Percentiles rank a stretch among this genome's conserved stretches.
Conservation (phyloP, 2,888 invertebrate genomes). For the Syrphus vitripennis region DNA sequence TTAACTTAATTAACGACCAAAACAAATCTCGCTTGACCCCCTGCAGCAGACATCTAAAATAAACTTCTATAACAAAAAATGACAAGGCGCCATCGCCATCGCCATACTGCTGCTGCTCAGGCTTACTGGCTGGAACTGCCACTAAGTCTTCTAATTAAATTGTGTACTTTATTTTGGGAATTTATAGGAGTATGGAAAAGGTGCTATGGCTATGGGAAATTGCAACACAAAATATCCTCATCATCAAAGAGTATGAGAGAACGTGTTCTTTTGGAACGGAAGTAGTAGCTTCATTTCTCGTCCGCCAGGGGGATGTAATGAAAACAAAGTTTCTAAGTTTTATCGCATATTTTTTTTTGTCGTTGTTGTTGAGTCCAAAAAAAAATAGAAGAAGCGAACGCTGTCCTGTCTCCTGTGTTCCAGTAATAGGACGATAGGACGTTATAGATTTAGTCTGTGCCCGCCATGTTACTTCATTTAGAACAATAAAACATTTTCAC, state of each 20-base stretch:
- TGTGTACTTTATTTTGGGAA: conserved; percentile 44
- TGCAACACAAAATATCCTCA: conserved; percentile 61
- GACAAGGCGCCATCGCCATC: conserved; percentile 1
- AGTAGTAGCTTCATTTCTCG: conserved; percentile 24
- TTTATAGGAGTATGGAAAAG: conserved; percentile 10
- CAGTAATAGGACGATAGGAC: neutral
- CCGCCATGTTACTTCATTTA: conserved; percentile 63
- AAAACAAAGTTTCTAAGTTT: conserved; percentile 65
- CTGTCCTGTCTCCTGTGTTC: conserved; percentile 21
- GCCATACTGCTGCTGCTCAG: neutral
- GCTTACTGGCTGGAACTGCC: neutral
- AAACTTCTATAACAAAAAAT: neutral
- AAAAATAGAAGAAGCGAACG: neutral
- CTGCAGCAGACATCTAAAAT: conserved; percentile 21
- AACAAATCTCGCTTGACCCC: conserved; percentile 39
- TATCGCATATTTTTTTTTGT: conserved; percentile 46
- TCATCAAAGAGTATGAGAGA: no score
- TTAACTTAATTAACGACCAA: conserved; percentile 46
- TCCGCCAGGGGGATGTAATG: conserved; percentile 2
- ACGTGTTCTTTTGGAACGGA: conserved; percentile 58
- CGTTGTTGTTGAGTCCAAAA: neutral
- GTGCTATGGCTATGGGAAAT: conserved; percentile 44
- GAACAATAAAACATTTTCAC: conserved; percentile 68
- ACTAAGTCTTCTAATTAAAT: conserved; percentile 62
- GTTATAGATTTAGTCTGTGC: conserved; percentile 30